phyloP scores from a whole-genome alignment of 2,888 invertebrate species.

The Phlogophora meticulosa region DNA sequence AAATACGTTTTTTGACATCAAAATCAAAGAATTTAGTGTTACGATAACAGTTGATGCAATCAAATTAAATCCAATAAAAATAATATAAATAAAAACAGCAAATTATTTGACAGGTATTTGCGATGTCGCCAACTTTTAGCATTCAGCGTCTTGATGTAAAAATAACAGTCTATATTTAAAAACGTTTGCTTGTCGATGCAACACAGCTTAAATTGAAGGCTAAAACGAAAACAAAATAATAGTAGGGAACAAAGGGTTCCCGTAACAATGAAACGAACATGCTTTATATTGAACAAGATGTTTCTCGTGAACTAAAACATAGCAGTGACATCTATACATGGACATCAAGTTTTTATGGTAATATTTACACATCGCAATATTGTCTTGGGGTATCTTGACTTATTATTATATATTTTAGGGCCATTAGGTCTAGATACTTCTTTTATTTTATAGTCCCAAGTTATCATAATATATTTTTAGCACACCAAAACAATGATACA shows the following conservation, averaged over 20 bases:
- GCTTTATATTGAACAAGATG: slow-evolving; percentile 52
- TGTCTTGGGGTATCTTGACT: slow-evolving; percentile 41
- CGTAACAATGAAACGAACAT: slow-evolving; percentile 62
- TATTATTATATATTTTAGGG: background rate
- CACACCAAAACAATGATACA: slow-evolving; percentile 44
- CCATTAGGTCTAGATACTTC: no score
- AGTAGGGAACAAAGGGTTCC: slow-evolving; percentile 35
- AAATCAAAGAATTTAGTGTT: no score
- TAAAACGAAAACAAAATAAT: slow-evolving; percentile 46
- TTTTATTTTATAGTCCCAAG: background rate
- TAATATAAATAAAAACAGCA: no score
- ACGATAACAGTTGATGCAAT: no score
- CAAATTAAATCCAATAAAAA: no score
- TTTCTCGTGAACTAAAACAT: slow-evolving; percentile 55
- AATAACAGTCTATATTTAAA: no score
- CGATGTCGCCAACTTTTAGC: no score
- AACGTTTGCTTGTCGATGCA: slow-evolving; percentile 46
- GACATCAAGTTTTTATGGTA: slow-evolving; percentile 26
- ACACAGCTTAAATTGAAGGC: slow-evolving; percentile 47
- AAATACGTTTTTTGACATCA: no score
- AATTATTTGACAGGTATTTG: no score
- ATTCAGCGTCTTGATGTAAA: no score
- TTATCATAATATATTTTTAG: background rate
- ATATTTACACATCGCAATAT: slow-evolving; percentile 48
- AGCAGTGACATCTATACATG: slow-evolving; percentile 58